phyloP scores from a whole-genome alignment of 1,140 invertebrate genomes.

The Stratiolaelaps scimitus region DNA sequence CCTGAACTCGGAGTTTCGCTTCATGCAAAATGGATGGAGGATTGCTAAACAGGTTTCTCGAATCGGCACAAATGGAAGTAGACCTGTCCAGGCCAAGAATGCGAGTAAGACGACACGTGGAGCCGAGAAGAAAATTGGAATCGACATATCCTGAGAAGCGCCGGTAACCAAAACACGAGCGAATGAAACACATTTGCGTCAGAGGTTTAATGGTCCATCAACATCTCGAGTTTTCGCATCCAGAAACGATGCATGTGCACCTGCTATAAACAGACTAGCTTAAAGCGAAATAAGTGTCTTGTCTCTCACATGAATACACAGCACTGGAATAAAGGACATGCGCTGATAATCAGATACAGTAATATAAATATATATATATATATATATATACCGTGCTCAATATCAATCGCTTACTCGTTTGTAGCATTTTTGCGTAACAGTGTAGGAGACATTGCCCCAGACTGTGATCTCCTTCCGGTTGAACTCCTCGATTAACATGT shows the following conservation, averaged over 20 bases:
- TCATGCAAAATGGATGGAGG: slow-evolving; percentile 52
- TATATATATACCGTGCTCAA: too few relatives aligned
- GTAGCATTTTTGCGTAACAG: slow-evolving; percentile 52
- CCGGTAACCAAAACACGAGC: too few relatives aligned
- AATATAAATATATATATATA: too few relatives aligned
- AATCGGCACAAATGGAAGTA: slow-evolving; percentile 56
- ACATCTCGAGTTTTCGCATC: too few relatives aligned
- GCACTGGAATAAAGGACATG: too few relatives aligned
- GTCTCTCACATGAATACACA: too few relatives aligned
- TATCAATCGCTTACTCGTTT: slow-evolving; percentile 44
- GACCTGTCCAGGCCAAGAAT: slow-evolving; percentile 52
- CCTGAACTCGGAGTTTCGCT: slow-evolving; percentile 32
- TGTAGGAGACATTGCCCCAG: slow-evolving; percentile 55
- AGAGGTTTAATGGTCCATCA: too few relatives aligned
- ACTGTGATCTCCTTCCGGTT: slow-evolving; percentile 54
- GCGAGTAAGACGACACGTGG: slow-evolving; percentile 48
- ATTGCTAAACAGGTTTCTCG: slow-evolving; percentile 58
- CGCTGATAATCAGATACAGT: too few relatives aligned
- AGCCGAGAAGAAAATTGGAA: slow-evolving; percentile 55
- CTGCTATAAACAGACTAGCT: too few relatives aligned
- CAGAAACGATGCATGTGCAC: too few relatives aligned
- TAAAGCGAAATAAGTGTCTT: too few relatives aligned
- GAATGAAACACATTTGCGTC: too few relatives aligned
- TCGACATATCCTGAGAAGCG: slow-evolving; percentile 51
- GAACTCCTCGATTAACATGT: slow-evolving; percentile 50